These are phyloP conservation scores for Dunckerocampus dactyliophorus DNA, from an alignment of 2,113 vertebrate species.

Conservation along the genomic window DNA sequence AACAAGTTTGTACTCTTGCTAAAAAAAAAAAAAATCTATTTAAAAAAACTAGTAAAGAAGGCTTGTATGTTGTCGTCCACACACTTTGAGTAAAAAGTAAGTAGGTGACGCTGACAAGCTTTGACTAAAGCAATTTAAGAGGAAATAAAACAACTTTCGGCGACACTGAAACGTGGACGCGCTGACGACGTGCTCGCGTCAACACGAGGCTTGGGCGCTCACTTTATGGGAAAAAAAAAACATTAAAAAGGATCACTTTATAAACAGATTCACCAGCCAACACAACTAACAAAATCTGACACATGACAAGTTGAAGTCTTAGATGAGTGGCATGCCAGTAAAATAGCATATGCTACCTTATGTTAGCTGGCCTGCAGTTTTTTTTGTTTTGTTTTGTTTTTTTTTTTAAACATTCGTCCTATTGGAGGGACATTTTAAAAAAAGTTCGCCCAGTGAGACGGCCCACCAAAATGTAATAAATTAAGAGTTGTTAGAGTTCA, in stretches of 20 bases:
- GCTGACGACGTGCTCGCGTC: conserved; percentile 1
- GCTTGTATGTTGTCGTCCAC: too few relatives aligned
- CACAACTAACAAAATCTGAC: too few relatives aligned
- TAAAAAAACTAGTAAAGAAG: too few relatives aligned
- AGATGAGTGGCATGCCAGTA: neutral
- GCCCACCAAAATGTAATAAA: too few relatives aligned
- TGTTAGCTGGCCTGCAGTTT: conserved; percentile 19
- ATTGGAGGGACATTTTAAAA: neutral
- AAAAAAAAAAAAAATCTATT: too few relatives aligned
- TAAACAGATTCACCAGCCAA: fast-evolving
- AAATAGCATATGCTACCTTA: neutral
- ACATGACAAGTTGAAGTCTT: neutral
- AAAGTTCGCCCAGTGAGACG: too few relatives aligned
- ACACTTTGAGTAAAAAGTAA: too few relatives aligned
- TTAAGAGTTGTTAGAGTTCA: too few relatives aligned
- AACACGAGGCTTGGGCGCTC: conserved; percentile 41
- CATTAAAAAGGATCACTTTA: neutral
- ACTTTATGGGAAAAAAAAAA: neutral
- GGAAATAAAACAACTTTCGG: neutral
- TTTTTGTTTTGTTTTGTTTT: neutral
- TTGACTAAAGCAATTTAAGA: neutral
- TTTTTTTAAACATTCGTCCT: neutral
- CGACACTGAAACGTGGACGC: conserved; percentile 7
- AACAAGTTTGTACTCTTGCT: too few relatives aligned
- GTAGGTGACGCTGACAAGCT: neutral